These are phyloP conservation scores for Champsocephalus gunnari DNA, from an alignment of 2,797 vertebrate species.

Conservation along the genomic window DNA sequence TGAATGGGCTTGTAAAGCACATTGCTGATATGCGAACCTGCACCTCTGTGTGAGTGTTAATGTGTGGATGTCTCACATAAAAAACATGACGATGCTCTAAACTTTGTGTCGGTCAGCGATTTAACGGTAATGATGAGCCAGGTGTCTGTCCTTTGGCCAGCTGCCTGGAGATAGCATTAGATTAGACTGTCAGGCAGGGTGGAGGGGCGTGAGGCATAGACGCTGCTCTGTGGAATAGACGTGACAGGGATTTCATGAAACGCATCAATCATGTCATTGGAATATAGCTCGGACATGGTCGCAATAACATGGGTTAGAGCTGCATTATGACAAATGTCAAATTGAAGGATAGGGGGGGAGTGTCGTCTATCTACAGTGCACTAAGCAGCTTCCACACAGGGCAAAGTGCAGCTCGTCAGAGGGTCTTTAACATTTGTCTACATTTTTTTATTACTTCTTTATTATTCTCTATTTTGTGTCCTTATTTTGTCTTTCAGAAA, in stretches of 20 bases:
- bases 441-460: no score
- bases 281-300: slow-evolving; percentile 43
- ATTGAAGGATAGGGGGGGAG: slow-evolving; percentile 27
- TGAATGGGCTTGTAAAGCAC: slow-evolving; percentile 5
- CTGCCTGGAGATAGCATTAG: slow-evolving; percentile 71
- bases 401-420: neutral
- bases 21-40: neutral
- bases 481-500: neutral
- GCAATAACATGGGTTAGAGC: slow-evolving; percentile 33
- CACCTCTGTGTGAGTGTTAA: slow-evolving; percentile 2
- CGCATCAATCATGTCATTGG: slow-evolving; percentile 59
- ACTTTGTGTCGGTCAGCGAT: slow-evolving; percentile 65
- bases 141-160: slow-evolving; percentile 66
- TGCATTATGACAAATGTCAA: slow-evolving; percentile 62
- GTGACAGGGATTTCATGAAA: slow-evolving; percentile 62
- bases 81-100: slow-evolving; percentile 43
- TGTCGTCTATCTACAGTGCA: slow-evolving; percentile 22
- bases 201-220: neutral
- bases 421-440: neutral
- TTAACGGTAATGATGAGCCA: slow-evolving; percentile 63
- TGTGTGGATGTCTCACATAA: slow-evolving; percentile 32
- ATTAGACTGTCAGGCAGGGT: slow-evolving; percentile 46
- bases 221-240: slow-evolving; percentile 24
- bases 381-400: slow-evolving; percentile 19
- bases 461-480: neutral